Conservation (phyloP, 2,113 vertebrate species). For the Ptyas mucosa region DNA sequence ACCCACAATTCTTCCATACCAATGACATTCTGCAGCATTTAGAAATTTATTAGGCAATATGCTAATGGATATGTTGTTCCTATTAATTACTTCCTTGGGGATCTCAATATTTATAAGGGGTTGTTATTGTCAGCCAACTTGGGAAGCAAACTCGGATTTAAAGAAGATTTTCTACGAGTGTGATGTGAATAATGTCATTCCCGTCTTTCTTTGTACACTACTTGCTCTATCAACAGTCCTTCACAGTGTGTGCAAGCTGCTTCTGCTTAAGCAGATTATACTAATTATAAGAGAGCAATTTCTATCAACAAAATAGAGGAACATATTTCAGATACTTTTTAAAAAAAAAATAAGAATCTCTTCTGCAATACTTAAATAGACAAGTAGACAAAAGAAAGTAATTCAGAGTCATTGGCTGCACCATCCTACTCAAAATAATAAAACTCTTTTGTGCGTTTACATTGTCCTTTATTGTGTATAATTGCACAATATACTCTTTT, state of each 20-base stretch:
- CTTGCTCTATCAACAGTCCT: not conserved
- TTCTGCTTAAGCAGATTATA: not conserved
- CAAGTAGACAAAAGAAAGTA: slow-evolving; percentile 3
- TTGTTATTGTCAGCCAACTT: slow-evolving; percentile 44
- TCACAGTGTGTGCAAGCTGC: not conserved
- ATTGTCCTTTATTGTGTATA: slow-evolving; percentile 9
- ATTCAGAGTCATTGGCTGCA: slow-evolving; percentile 12
- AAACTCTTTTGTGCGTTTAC: not conserved
- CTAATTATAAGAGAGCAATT: not conserved
- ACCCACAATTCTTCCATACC: not conserved
- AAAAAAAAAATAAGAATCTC: not conserved
- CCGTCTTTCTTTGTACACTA: not conserved
- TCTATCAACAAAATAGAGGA: accelerated
- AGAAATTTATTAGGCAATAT: slow-evolving; percentile 32
- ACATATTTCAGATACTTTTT: not conserved
- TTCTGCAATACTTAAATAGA: not conserved
- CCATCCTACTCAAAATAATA: slow-evolving; percentile 28
- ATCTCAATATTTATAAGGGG: slow-evolving; percentile 32
- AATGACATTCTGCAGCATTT: not conserved
- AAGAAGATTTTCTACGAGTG: slow-evolving; percentile 37
- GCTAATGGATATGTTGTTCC: slow-evolving; percentile 37
- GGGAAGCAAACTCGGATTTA: slow-evolving; percentile 29
- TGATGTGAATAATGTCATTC: slow-evolving; percentile 21
- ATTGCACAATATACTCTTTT: slow-evolving; percentile 21
- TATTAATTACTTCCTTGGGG: slow-evolving; percentile 33